phyloP scores from a whole-genome alignment of 2,888 invertebrate genomes.

The Lasius fuliginosus region DNA sequence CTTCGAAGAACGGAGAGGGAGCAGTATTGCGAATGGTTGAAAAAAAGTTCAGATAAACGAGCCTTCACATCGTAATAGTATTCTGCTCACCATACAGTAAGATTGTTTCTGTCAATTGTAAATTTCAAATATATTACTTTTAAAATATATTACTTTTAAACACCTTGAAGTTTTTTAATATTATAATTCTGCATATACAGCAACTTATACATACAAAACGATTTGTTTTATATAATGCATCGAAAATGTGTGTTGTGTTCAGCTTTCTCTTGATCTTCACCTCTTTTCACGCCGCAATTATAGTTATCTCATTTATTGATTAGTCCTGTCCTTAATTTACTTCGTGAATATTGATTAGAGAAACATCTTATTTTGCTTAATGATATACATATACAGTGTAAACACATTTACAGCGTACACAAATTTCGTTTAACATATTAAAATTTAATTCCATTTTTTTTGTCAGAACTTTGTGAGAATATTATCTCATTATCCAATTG shows the following conservation, averaged over 20 bases:
- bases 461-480: neutral
- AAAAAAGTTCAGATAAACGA: neutral
- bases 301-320: too few species aligned
- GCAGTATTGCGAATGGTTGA: neutral
- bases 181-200: slow-evolving; percentile 80
- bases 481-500: neutral
- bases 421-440: slow-evolving; percentile 1
- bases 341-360: neutral
- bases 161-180: slow-evolving; percentile 80
- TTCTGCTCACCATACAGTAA: slow-evolving; percentile 75
- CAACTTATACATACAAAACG: slow-evolving; percentile 66
- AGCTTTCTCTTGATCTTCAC: too few species aligned
- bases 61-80: slow-evolving; percentile 35
- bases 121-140: slow-evolving; percentile 74
- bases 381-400: neutral
- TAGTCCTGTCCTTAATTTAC: neutral
- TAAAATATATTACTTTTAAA: slow-evolving; percentile 75
- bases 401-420: neutral
- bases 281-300: too few species aligned
- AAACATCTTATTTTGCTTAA: neutral
- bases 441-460: neutral
- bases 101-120: slow-evolving; percentile 64
- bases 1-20: neutral
- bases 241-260: slow-evolving; percentile 63
- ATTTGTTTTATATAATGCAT: slow-evolving; percentile 59